phyloP scores from a whole-genome alignment of 2,113 vertebrate species.

The Elachura formosa region DNA sequence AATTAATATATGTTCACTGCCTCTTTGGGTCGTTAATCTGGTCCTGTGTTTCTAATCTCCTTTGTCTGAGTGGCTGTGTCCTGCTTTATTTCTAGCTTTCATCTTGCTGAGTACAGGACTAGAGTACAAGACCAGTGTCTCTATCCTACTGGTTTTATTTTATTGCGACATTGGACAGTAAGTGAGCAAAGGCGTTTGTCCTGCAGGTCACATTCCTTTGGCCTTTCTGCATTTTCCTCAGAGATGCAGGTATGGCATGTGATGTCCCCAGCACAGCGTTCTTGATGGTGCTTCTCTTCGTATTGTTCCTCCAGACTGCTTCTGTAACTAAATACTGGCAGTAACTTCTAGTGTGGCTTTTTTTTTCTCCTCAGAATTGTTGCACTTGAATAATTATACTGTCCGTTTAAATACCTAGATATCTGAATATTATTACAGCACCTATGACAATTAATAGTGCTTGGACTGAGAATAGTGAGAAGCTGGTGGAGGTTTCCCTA shows the following conservation, averaged over 20 bases:
- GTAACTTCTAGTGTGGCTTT: not conserved
- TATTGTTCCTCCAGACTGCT: not conserved
- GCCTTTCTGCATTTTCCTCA: not conserved
- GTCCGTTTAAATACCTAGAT: not conserved
- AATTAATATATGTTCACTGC: not conserved
- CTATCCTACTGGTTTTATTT: not conserved
- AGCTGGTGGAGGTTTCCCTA: not conserved
- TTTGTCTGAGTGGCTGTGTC: not conserved
- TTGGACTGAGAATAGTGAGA: not conserved
- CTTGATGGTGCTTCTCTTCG: not conserved
- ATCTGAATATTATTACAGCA: too few relatives aligned
- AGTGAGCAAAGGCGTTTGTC: not conserved
- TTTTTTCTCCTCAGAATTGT: not conserved
- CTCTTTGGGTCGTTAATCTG: not conserved
- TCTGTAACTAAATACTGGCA: not conserved
- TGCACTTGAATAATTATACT: not conserved
- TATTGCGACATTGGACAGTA: not conserved
- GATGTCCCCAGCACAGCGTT: not conserved
- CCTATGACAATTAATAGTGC: not conserved
- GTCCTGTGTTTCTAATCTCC: not conserved
- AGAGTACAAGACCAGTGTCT: not conserved
- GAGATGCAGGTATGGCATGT: not conserved
- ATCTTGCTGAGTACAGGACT: not conserved
- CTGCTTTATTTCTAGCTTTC: not conserved
- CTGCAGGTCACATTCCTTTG: not conserved